Evolutionary conservation across 2,888 invertebrate genomes (phyloP).

Genomic region (Cantharis rustica): DNA sequence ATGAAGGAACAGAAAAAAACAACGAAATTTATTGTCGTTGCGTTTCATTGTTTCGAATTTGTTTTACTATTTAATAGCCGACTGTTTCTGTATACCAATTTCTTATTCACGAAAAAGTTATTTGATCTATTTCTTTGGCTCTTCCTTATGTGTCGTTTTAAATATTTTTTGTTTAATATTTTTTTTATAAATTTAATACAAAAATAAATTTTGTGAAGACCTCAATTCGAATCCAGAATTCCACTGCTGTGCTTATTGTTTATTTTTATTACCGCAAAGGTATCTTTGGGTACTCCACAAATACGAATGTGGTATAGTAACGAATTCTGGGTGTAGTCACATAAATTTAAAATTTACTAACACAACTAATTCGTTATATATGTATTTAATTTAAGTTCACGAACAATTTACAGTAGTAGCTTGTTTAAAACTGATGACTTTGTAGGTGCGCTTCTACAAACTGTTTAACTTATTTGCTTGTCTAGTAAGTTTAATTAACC

Average conservation of each 20-base stretch:
- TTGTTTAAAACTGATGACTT: constrained; percentile 4
- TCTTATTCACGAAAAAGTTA: background rate
- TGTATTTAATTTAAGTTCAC: background rate
- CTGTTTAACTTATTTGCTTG: constrained; percentile 20
- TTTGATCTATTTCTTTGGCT: background rate
- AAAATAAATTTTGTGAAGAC: background rate
- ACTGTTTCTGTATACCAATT: background rate
- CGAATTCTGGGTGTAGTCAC: too few relatives aligned
- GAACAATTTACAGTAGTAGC: constrained; percentile 6
- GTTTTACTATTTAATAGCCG: background rate
- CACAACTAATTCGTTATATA: background rate
- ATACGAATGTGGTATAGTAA: too few relatives aligned
- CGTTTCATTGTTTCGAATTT: background rate
- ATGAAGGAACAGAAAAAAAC: background rate
- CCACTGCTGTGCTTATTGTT: too few relatives aligned
- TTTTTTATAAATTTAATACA: too few relatives aligned
- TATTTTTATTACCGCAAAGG: background rate
- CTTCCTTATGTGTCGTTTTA: background rate
- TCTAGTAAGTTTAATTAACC: constrained; percentile 26
- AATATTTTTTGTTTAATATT: background rate
- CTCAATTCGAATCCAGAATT: too few relatives aligned
- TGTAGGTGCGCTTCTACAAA: constrained; percentile 4
- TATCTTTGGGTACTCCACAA: background rate
- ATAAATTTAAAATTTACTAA: background rate
- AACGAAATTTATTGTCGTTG: background rate